Conservation (phyloP, 2,113 vertebrate genomes). For the Ciconia stormi region DNA sequence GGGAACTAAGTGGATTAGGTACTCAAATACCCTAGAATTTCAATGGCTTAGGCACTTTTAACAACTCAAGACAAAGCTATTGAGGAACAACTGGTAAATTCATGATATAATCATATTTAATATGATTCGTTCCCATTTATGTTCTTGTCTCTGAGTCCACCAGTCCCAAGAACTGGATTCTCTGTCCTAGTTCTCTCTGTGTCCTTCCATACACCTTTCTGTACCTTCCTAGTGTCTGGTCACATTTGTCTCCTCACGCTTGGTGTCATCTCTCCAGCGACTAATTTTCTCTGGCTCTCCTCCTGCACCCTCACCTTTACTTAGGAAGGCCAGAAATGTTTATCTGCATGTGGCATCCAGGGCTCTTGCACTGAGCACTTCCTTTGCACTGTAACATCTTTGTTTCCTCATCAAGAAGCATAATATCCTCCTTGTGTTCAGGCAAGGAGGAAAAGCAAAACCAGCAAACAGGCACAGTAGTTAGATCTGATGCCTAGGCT, state of each 20-base stretch:
- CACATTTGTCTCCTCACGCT: not conserved
- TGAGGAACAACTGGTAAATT: not conserved
- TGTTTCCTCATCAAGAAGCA: not conserved
- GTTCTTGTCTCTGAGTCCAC: not conserved
- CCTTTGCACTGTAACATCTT: not conserved
- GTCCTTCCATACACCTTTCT: not conserved
- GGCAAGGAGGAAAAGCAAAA: conserved; percentile 24
- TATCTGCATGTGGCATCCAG: not conserved
- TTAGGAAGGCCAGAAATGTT: not conserved
- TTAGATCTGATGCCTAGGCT: conserved; percentile 46
- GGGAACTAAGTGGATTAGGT: not conserved
- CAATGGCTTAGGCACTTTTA: conserved; percentile 2
- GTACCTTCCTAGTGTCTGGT: not conserved
- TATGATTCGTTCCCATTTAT: not conserved
- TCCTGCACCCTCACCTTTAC: not conserved
- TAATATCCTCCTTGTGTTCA: not conserved
- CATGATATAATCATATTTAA: not conserved
- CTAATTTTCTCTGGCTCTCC: not conserved
- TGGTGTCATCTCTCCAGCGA: not conserved
- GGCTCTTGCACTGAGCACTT: not conserved
- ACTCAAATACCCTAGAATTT: not conserved
- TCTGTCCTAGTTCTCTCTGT: not conserved
- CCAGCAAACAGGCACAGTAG: conserved; percentile 39
- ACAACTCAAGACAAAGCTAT: not conserved
- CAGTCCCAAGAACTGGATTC: not conserved